Percentiles rank a stretch among this genome's conserved stretches.
Evolutionary conservation across 2,797 vertebrate species (phyloP).

Genomic region (Gymnocypris eckloni): DNA sequence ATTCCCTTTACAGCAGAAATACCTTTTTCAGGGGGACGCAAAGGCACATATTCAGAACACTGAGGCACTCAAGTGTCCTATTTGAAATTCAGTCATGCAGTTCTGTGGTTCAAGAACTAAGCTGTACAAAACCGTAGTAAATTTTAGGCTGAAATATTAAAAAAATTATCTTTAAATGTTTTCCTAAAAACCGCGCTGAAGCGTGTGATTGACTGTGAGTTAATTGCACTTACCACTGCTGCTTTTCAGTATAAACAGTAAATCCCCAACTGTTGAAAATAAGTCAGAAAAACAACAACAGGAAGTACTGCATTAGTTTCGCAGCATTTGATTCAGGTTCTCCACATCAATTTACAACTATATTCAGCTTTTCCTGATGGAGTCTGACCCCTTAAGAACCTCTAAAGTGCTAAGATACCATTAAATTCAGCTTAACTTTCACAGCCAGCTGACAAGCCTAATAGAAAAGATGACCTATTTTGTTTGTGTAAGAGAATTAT

Average conservation of each 20-base stretch:
- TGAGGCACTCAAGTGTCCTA: constrained; percentile 36
- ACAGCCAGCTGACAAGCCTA: constrained; percentile 46
- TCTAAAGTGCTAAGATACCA: constrained; percentile 58
- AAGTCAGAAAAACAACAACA: constrained; percentile 59
- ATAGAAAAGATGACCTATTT: constrained; percentile 26
- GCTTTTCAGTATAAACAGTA: constrained; percentile 89
- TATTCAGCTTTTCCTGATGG: constrained; percentile 53
- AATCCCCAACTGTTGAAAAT: constrained; percentile 88
- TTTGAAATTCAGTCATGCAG: constrained; percentile 34
- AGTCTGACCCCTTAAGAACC: constrained; percentile 53
- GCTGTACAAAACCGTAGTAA: constrained; percentile 29
- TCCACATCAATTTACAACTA: constrained; percentile 58
- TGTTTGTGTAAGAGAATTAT: constrained; percentile 13
- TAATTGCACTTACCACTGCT: constrained; percentile 89
- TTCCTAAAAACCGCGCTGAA: constrained; percentile 32
- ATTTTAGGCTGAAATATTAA: constrained; percentile 11
- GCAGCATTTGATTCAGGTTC: constrained; percentile 60
- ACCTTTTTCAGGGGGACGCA: constrained; percentile 75
- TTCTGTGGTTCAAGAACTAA: constrained; percentile 27
- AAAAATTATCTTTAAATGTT: neutral
- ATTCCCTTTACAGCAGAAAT: constrained; percentile 89
- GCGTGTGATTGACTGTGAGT: constrained; percentile 52
- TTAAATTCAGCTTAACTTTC: constrained; percentile 61
- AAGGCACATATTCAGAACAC: constrained; percentile 23
- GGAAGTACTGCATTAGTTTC: constrained; percentile 67